Evolutionary conservation across 1,140 invertebrate species (phyloP).

Genomic region (Drosophila sechellia): DNA sequence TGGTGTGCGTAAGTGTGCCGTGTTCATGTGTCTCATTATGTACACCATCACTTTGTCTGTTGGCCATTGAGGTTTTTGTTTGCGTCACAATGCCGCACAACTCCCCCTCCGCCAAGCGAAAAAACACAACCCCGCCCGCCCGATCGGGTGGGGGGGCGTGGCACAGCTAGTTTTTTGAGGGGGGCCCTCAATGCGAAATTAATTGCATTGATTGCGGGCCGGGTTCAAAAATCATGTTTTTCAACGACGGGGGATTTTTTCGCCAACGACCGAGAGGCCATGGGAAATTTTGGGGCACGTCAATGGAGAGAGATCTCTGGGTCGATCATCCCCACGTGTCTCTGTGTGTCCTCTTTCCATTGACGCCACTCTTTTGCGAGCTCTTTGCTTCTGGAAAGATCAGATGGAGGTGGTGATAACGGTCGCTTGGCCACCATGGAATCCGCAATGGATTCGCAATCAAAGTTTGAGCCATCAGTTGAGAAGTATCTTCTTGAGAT

Average conservation of each 20-base stretch:
- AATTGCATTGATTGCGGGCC: constrained; percentile 42
- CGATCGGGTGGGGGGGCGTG: constrained; percentile 8
- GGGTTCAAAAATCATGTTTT: constrained; percentile 35
- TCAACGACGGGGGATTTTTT: constrained; percentile 44
- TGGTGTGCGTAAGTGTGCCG: constrained; percentile 20
- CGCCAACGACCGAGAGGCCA: constrained; percentile 6
- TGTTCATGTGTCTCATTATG: constrained; percentile 28
- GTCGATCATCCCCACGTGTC: constrained; percentile 3
- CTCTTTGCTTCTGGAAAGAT: background rate
- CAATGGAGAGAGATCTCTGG: constrained; percentile 12
- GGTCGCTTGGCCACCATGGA: background rate
- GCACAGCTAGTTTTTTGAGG: background rate
- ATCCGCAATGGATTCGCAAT: background rate
- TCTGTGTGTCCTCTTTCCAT: background rate
- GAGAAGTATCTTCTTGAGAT: too few relatives aligned
- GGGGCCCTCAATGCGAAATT: constrained; percentile 42
- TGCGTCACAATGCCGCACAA: constrained; percentile 25
- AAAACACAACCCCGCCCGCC: too few relatives aligned
- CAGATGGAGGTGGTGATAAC: constrained; percentile 3
- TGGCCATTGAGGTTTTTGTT: constrained; percentile 26
- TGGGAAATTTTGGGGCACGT: constrained; percentile 31
- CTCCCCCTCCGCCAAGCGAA: too few relatives aligned
- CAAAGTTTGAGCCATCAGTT: background rate
- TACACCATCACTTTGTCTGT: constrained; percentile 31
- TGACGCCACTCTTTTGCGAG: background rate